These are phyloP conservation scores for Scopus umbretta DNA, from an alignment of 2,113 vertebrate species.

Conservation along the genomic window DNA sequence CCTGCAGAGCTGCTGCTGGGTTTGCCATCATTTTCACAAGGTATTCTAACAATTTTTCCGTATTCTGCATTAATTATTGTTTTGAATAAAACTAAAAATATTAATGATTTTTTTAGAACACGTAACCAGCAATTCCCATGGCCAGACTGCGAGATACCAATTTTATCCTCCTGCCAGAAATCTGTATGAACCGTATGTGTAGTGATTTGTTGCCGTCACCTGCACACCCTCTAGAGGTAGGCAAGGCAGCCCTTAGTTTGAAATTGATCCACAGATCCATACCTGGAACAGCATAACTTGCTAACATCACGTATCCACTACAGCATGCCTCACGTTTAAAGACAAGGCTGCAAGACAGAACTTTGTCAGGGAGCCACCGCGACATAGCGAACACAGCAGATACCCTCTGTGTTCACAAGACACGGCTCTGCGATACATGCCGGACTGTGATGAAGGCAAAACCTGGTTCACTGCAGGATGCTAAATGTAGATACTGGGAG, in stretches of 20 bases:
- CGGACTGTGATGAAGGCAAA: neutral
- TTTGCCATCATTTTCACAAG: neutral
- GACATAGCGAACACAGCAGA: neutral
- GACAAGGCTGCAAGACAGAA: neutral
- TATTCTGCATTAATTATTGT: neutral
- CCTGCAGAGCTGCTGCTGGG: neutral
- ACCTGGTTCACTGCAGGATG: neutral
- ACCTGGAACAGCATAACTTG: neutral
- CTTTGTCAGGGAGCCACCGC: neutral
- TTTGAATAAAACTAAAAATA: neutral
- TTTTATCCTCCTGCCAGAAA: neutral
- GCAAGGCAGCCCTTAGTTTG: neutral
- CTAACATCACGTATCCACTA: neutral
- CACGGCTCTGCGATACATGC: accelerated
- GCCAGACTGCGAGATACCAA: neutral
- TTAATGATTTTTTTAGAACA: neutral
- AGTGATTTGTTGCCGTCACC: constrained; percentile 28
- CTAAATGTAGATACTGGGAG: neutral
- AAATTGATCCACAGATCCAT: neutral
- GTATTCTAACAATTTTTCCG: neutral
- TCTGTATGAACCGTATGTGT: neutral
- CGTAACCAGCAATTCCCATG: neutral
- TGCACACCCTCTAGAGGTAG: constrained; percentile 55
- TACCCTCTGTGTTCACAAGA: accelerated
- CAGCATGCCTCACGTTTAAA: neutral